phyloP scores from a whole-genome alignment of 1,140 invertebrate genomes.

The Odontomachus brunneus region DNA sequence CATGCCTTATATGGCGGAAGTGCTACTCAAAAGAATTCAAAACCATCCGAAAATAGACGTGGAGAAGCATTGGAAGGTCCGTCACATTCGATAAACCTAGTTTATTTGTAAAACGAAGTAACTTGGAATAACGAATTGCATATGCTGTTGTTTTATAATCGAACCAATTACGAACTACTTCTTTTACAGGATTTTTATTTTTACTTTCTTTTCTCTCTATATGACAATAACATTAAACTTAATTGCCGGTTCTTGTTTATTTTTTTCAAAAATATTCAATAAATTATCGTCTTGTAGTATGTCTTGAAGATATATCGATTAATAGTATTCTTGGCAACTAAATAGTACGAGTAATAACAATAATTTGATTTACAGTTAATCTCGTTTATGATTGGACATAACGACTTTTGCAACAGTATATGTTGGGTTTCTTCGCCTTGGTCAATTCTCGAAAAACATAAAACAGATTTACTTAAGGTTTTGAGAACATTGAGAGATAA shows the following conservation, averaged over 20 bases:
- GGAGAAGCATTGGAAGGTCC: conserved; percentile 89
- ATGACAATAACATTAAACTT: no score
- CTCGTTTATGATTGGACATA: conserved; percentile 89
- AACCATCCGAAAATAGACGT: conserved; percentile 87
- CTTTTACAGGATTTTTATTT: no score
- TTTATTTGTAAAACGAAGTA: not conserved
- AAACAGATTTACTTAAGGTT: conserved; percentile 84
- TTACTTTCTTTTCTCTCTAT: no score
- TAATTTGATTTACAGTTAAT: conserved; percentile 86
- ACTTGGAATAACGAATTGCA: not conserved
- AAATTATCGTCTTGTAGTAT: no score
- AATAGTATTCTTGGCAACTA: not conserved
- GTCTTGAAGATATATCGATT: no score
- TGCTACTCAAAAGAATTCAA: conserved; percentile 87
- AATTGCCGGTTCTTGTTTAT: no score
- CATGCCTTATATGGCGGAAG: conserved; percentile 88
- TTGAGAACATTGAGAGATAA: conserved; percentile 86
- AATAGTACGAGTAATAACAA: conserved; percentile 11
- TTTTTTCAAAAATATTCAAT: no score
- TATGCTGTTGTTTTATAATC: not conserved
- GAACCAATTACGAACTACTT: no score
- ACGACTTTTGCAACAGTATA: conserved; percentile 89
- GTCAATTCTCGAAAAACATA: conserved; percentile 83
- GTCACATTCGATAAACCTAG: not conserved
- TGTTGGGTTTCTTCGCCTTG: conserved; percentile 84